Evolutionary conservation across 2,113 vertebrate genomes (phyloP), one percentile per base, ranked within the genome.

Genomic region (Stegostoma tigrinum): DNA sequence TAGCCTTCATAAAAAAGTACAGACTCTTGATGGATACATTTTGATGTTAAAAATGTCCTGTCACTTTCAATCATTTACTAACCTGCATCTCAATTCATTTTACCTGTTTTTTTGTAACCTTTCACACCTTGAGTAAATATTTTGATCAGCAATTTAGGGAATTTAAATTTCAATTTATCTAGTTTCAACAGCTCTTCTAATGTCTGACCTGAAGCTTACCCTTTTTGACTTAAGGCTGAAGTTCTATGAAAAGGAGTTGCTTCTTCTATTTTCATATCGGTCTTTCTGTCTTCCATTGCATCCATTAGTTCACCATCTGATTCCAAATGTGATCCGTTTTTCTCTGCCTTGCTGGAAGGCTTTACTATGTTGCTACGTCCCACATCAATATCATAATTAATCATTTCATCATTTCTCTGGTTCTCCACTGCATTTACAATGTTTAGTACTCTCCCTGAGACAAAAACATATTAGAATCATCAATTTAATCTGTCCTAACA

Each of bases 241-340:
- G 14, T 38, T 93, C 38, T 67, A 38, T 23, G 0, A 2, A 93
- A 93, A 66, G 61, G n/a, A 1, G n/a, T 66, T 38, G 89, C 6
- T 93, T 93, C 89, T 66, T 93, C 89, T n/a, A n/a, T 23, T 38
- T 93, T 93, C 89, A 93, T 5, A 67, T 95, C 96, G 96, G 68
- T 96, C 89, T 80, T 96, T 96, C 87, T 61, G 38, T 97, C 89
- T 93, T 93, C 89, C 55, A 42, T 67, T 66, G 61, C 61, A 66
- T 93, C 96, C 61, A 96, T 87, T 66, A 97, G 24, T 96, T 97
- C 97, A 95, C 95, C 55, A 78, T 97, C 96, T 64, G 96, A 97
- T 93, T 97, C 97, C 95, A 96, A 97, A 96, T 78, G 52, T 23
- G 80, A 68, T 96, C 96, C 95, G 96, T 89, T 97, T 97, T 98